phyloP scores from a whole-genome alignment of 92 coral and sea anemone species.

The Phenganax marumi region DNA sequence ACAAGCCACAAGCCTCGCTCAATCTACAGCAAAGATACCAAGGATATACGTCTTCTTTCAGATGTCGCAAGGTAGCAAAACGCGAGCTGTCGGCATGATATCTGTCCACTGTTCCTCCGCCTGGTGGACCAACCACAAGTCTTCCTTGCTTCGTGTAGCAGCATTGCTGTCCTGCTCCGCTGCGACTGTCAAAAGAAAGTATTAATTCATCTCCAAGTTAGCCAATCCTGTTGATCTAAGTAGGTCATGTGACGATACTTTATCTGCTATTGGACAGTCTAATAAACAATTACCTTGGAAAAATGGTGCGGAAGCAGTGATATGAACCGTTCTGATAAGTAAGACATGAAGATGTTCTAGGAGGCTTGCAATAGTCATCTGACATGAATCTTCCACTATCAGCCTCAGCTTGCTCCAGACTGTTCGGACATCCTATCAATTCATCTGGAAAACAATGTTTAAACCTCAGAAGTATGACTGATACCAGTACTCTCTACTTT shows the following conservation, averaged over 20 bases:
- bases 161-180: constrained; percentile 78
- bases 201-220: neutral
- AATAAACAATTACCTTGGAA: constrained; percentile 57
- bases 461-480: neutral
- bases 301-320: constrained; percentile 62
- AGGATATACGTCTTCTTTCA: constrained; percentile 73
- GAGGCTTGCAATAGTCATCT: constrained; percentile 61
- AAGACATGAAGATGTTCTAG: constrained; percentile 50
- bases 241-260: neutral
- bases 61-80: constrained; percentile 72
- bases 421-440: constrained; percentile 62
- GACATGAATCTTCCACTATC: constrained; percentile 72
- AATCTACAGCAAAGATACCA: constrained; percentile 76
- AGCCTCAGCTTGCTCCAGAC: constrained; percentile 69
- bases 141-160: constrained; percentile 73
- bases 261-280: neutral
- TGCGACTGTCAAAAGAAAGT: constrained; percentile 43
- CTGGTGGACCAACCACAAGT: constrained; percentile 68
- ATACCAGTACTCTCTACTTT: neutral
- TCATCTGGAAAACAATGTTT: constrained; percentile 10
- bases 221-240: neutral
- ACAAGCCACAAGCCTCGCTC: constrained; percentile 59
- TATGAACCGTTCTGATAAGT: constrained; percentile 63
- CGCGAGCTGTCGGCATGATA: constrained; percentile 66
- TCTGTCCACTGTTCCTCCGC: constrained; percentile 75